These are phyloP conservation scores for Molothrus ater DNA, from an alignment of 2,797 vertebrate species.

Conservation along the genomic window DNA sequence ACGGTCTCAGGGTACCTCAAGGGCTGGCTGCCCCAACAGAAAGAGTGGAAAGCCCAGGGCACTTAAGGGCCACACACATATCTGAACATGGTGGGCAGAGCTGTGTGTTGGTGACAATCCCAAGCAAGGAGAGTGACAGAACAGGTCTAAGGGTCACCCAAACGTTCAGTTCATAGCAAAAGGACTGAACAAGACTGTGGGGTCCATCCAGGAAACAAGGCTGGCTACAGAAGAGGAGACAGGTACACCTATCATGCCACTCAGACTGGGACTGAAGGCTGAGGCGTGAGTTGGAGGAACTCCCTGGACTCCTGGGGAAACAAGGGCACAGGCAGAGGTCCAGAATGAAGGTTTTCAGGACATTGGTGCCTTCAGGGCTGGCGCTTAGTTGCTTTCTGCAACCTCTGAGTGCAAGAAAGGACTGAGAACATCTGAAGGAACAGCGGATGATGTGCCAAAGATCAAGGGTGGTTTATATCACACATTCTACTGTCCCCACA, in stretches of 20 bases:
- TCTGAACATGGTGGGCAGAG: background rate
- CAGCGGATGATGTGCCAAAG: background rate
- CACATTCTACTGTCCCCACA: background rate
- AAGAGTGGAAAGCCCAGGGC: background rate
- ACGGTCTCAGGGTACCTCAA: background rate
- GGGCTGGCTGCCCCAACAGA: background rate
- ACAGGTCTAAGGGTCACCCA: background rate
- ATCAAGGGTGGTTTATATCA: background rate
- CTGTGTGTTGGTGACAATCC: background rate
- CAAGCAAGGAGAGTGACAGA: background rate
- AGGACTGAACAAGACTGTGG: background rate
- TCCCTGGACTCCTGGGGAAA: background rate
- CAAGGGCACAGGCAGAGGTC: background rate
- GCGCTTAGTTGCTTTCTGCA: background rate
- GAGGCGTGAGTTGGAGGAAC: background rate
- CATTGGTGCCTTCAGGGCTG: background rate
- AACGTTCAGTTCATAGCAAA: background rate
- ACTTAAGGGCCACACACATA: rapidly evolving
- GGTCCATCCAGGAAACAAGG: background rate
- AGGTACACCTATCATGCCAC: background rate
- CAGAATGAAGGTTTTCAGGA: background rate
- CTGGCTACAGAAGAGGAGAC: background rate
- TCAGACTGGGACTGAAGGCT: background rate
- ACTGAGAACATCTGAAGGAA: background rate
- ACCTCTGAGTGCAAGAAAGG: background rate